Evolutionary conservation across 2,113 vertebrate species (phyloP).

Genomic region (Oreotrochilus melanogaster): DNA sequence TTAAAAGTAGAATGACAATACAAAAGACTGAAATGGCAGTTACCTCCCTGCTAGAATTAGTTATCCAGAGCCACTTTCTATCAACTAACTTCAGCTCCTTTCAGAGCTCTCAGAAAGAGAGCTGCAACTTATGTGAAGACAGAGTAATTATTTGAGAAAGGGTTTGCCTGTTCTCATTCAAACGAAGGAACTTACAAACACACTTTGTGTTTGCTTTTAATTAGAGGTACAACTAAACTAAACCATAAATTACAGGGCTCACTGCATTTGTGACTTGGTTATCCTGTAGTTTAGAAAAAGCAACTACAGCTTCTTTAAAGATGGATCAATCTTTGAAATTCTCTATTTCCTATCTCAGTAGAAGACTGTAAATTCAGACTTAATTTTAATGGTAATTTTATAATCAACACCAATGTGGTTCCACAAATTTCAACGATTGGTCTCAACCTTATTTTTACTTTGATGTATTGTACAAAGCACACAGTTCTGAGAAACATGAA

Average conservation of each 20-base stretch:
- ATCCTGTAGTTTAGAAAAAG: not conserved
- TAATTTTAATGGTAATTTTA: not conserved
- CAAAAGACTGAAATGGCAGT: slow-evolving; percentile 69
- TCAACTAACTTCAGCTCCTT: slow-evolving; percentile 68
- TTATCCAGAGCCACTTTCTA: slow-evolving; percentile 68
- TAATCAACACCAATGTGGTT: not conserved
- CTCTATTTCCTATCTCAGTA: not conserved
- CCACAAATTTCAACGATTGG: not conserved
- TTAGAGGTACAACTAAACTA: slow-evolving; percentile 21
- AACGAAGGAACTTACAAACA: slow-evolving; percentile 50
- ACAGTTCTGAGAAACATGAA: slow-evolving; percentile 60
- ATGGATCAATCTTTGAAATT: not conserved
- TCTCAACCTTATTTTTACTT: slow-evolving; percentile 21
- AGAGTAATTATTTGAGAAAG: slow-evolving; percentile 1
- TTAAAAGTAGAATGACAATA: slow-evolving; percentile 44
- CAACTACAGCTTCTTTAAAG: not conserved
- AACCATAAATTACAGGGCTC: not conserved
- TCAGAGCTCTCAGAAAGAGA: slow-evolving; percentile 25
- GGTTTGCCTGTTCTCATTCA: slow-evolving; percentile 22
- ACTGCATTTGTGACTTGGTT: not conserved
- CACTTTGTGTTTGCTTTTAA: slow-evolving; percentile 62
- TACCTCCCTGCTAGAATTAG: slow-evolving; percentile 77
- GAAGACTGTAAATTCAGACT: not conserved
- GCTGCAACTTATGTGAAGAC: not conserved
- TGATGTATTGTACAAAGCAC: slow-evolving; percentile 61